These are phyloP conservation scores for Neodontobutis hainanensis DNA, from an alignment of 2,113 vertebrate species.

Conservation along the genomic window DNA sequence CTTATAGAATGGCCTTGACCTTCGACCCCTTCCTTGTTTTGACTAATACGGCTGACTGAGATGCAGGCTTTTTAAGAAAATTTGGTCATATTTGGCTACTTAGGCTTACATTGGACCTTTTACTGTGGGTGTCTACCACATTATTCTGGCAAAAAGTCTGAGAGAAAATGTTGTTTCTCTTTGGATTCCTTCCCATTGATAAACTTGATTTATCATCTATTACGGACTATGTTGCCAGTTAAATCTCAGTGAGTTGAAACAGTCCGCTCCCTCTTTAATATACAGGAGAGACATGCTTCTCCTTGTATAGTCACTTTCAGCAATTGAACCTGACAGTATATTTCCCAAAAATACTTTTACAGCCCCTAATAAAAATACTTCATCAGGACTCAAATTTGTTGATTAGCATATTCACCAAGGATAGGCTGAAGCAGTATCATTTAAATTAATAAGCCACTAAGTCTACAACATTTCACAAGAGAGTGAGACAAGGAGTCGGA, in stretches of 20 bases:
- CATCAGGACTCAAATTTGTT: constrained; percentile 71
- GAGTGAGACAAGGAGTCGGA: constrained; percentile 25
- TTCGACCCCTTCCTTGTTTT: not conserved
- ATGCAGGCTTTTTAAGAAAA: not conserved
- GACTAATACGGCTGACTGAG: no score
- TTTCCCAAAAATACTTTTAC: constrained; percentile 71
- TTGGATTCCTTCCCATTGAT: constrained; percentile 1
- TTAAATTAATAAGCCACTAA: constrained; percentile 76
- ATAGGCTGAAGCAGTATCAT: constrained; percentile 61
- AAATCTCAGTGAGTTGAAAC: constrained; percentile 26
- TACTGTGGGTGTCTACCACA: not conserved
- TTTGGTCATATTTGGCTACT: not conserved
- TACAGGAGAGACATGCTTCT: constrained; percentile 45
- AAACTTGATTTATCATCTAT: constrained; percentile 3
- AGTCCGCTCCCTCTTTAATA: constrained; percentile 50
- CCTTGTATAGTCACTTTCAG: constrained; percentile 58
- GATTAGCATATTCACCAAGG: constrained; percentile 72
- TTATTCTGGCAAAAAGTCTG: not conserved
- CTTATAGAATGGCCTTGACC: not conserved
- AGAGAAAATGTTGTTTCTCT: not conserved
- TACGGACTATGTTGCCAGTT: constrained; percentile 22
- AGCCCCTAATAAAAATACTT: constrained; percentile 65
- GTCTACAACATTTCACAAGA: constrained; percentile 61
- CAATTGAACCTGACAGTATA: constrained; percentile 70
- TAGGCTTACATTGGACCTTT: not conserved